Conservation (phyloP, 2,113 vertebrate genomes). For the Ochotona curzoniae region DNA sequence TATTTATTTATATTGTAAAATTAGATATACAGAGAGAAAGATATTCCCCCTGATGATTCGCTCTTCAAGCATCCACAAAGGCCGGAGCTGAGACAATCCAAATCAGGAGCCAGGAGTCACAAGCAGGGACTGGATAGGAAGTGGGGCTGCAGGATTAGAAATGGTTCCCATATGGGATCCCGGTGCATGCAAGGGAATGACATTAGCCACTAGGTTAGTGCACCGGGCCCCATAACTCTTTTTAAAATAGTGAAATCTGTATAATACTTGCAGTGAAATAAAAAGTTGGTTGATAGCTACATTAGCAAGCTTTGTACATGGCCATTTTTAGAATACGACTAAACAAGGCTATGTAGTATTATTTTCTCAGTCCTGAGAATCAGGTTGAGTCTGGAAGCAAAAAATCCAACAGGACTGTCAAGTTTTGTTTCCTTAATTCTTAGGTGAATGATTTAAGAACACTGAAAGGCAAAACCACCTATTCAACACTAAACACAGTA, state of each 20-base stretch:
- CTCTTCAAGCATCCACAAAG: no score
- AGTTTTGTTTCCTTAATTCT: slow-evolving; percentile 55
- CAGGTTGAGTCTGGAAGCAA: slow-evolving; percentile 24
- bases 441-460: not conserved
- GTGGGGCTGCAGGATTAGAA: no score
- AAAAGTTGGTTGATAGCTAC: not conserved
- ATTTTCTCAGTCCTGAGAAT: slow-evolving; percentile 38
- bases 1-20: no score
- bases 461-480: not conserved
- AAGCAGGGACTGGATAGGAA: no score
- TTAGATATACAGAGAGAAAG: no score
- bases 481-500: not conserved
- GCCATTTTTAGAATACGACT: slow-evolving; percentile 23
- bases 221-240: not conserved
- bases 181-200: no score
- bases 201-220: no score
- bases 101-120: no score
- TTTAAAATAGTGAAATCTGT: slow-evolving; percentile 8
- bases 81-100: no score
- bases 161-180: no score
- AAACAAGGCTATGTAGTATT: not conserved
- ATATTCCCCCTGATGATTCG: no score
- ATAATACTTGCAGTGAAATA: not conserved
- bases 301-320: not conserved
- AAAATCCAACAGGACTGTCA: not conserved